These are phyloP conservation scores for Drosophila funebris DNA, from an alignment of 1,140 invertebrate species.

Conservation along the genomic window DNA sequence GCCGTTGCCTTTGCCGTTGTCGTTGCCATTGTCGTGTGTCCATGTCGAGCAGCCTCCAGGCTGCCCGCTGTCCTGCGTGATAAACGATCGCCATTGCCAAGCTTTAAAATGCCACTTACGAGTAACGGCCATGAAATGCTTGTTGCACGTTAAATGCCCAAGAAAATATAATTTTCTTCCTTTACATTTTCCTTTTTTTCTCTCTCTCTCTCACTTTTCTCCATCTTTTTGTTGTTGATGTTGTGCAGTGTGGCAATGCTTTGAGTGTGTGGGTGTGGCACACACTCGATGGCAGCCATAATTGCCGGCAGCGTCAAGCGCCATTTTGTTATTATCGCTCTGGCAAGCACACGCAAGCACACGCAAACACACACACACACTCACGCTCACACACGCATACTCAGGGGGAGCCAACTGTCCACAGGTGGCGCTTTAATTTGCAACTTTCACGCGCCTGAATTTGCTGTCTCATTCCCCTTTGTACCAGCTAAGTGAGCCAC, in stretches of 20 bases:
- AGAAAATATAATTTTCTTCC: conserved; percentile 45
- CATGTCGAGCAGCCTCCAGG: not conserved
- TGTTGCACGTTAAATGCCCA: conserved; percentile 64
- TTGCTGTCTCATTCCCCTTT: conserved; percentile 16
- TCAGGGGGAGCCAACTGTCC: conserved; percentile 12
- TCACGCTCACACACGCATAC: not conserved
- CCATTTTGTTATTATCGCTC: conserved; percentile 54
- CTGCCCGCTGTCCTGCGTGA: conserved; percentile 15
- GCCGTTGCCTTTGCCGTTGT: not conserved
- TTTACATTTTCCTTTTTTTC: not conserved
- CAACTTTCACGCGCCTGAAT: conserved; percentile 52
- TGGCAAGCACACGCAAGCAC: not conserved
- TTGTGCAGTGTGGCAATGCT: not conserved
- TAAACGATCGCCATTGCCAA: conserved; percentile 62
- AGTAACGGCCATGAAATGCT: conserved; percentile 64
- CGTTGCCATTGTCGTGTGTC: no score
- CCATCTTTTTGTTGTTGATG: not conserved
- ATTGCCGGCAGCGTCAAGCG: conserved; percentile 36
- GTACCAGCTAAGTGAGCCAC: conserved; percentile 66
- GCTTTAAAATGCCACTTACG: conserved; percentile 76
- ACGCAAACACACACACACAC: not conserved
- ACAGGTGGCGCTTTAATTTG: conserved; percentile 76
- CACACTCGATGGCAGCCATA: conserved; percentile 42
- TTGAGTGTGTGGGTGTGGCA: conserved; percentile 26
- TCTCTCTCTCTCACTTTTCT: not conserved